These are phyloP conservation scores for Platichthys flesus DNA, from an alignment of 2,113 vertebrate genomes.

Conservation along the genomic window DNA sequence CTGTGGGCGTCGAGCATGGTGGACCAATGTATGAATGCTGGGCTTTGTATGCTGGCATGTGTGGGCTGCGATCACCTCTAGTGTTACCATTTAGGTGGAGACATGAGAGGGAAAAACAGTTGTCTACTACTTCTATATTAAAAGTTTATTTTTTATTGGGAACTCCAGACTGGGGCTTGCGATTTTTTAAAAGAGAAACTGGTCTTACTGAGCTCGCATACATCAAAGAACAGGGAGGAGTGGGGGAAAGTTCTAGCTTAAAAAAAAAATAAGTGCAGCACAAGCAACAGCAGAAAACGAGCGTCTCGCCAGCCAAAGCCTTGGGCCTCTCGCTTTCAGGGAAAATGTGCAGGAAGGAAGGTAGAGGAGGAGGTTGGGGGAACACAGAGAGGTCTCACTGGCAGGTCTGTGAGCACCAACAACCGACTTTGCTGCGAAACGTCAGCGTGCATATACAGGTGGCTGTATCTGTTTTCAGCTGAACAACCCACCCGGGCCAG, in stretches of 20 bases:
- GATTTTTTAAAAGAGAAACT: conserved; percentile 38
- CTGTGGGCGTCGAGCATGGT: conserved; percentile 57
- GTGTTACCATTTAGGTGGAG: conserved; percentile 49
- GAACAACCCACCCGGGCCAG: conserved; percentile 48
- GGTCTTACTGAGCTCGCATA: conserved; percentile 22
- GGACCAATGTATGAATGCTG: conserved; percentile 73
- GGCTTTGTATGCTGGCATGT: conserved; percentile 72
- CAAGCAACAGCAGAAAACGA: neutral
- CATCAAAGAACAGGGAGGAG: conserved; percentile 13
- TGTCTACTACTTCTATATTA: conserved; percentile 17
- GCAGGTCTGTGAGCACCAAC: conserved; percentile 25
- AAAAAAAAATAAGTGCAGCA: conserved; percentile 16
- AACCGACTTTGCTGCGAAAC: conserved; percentile 17
- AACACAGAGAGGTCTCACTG: conserved; percentile 12
- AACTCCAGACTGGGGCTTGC: conserved; percentile 19
- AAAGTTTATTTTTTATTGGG: conserved; percentile 35
- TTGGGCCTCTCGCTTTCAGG: conserved; percentile 23
- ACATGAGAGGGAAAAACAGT: conserved; percentile 28
- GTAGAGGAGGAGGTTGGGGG: conserved; percentile 21
- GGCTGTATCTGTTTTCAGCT: conserved; percentile 51
- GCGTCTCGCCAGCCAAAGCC: neutral
- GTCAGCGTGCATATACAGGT: conserved; percentile 39
- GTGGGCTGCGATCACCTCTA: conserved; percentile 61
- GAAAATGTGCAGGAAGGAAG: conserved; percentile 45
- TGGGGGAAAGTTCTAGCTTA: conserved; percentile 30